These are phyloP conservation scores for Xerus rutilus DNA, from an alignment of 2,797 vertebrate species.

Conservation along the genomic window DNA sequence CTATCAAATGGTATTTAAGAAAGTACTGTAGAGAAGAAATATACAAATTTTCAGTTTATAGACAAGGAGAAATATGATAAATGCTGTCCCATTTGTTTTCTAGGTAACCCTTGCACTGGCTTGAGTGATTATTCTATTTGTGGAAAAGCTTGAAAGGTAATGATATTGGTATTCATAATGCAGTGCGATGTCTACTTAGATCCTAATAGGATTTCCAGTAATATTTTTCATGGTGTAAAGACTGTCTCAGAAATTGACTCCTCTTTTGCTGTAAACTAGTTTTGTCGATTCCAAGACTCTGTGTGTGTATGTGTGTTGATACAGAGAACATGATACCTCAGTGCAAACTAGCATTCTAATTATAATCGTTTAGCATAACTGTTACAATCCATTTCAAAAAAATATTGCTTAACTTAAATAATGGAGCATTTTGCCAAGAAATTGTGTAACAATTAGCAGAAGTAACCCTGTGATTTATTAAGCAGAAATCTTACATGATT, in stretches of 20 bases:
- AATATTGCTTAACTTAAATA: conserved; percentile 73
- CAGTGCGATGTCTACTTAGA: conserved; percentile 12
- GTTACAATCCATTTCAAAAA: conserved; percentile 72
- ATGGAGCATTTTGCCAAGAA: conserved; percentile 76
- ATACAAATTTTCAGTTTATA: conserved; percentile 54
- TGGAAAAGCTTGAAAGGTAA: conserved; percentile 29
- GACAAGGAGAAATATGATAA: conserved; percentile 59
- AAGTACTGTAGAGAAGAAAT: neutral
- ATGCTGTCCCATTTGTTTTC: conserved; percentile 42
- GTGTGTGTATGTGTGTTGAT: conserved; percentile 15
- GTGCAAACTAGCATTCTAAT: conserved; percentile 72
- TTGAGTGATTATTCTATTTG: conserved; percentile 59
- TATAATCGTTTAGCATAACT: conserved; percentile 76
- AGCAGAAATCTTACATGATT: conserved; percentile 74
- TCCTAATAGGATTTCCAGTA: conserved; percentile 31
- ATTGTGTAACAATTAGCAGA: conserved; percentile 74
- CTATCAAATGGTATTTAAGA: conserved; percentile 31
- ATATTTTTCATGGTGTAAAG: neutral
- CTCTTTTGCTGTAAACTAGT: conserved; percentile 60
- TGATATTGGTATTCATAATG: conserved; percentile 40
- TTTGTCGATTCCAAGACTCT: conserved; percentile 61
- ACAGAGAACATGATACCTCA: conserved; percentile 54
- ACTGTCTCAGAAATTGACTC: conserved; percentile 37
- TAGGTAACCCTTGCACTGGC: neutral
- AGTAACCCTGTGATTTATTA: conserved; percentile 75